A percentile compares a stretch with the other conserved stretches of the same genome.
phyloP scores from a whole-genome alignment of 2,797 vertebrate genomes.

The Pelodytes ibericus region DNA sequence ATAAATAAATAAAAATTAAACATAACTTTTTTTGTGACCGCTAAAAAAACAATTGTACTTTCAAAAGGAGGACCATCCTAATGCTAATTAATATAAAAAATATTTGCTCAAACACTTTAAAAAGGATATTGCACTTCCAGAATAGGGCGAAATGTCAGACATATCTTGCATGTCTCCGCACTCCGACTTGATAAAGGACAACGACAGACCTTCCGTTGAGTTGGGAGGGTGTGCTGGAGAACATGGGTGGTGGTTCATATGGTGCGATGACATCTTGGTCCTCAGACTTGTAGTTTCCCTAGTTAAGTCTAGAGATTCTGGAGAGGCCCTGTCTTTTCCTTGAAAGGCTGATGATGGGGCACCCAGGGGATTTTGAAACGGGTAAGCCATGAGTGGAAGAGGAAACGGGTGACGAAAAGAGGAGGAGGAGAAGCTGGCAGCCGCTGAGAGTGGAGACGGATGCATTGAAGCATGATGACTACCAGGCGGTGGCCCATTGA shows the following conservation, averaged over 20 bases:
- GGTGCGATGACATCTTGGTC: slow-evolving; percentile 96
- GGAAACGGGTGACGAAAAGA: slow-evolving; percentile 96
- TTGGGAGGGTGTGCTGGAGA: slow-evolving; percentile 92
- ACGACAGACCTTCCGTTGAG: slow-evolving; percentile 87
- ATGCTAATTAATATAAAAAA: too few relatives aligned
- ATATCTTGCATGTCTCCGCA: slow-evolving; percentile 96
- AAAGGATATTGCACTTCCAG: slow-evolving; percentile 99
- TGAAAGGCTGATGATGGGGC: slow-evolving; percentile 86
- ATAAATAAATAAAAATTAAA: too few relatives aligned
- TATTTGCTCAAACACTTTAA: slow-evolving; percentile 26
- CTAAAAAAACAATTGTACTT: too few relatives aligned
- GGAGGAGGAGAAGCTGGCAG: slow-evolving; percentile 88
- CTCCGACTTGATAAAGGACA: slow-evolving; percentile 97
- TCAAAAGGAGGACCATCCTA: too few relatives aligned
- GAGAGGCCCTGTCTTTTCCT: slow-evolving; percentile 89
- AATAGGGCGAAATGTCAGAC: slow-evolving; percentile 96
- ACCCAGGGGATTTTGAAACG: slow-evolving; percentile 91
- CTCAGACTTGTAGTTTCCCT: slow-evolving; percentile 93
- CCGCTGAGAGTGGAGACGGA: slow-evolving; percentile 92
- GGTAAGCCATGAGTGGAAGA: slow-evolving; percentile 93
- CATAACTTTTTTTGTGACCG: too few relatives aligned
- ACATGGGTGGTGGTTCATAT: slow-evolving; percentile 92
- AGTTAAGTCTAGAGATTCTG: slow-evolving; percentile 95
- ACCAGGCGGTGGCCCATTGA: slow-evolving; percentile 83
- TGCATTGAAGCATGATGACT: slow-evolving; percentile 90